Evolutionary conservation across 2,113 vertebrate genomes (phyloP).

Genomic region (Onychostoma macrolepis): DNA sequence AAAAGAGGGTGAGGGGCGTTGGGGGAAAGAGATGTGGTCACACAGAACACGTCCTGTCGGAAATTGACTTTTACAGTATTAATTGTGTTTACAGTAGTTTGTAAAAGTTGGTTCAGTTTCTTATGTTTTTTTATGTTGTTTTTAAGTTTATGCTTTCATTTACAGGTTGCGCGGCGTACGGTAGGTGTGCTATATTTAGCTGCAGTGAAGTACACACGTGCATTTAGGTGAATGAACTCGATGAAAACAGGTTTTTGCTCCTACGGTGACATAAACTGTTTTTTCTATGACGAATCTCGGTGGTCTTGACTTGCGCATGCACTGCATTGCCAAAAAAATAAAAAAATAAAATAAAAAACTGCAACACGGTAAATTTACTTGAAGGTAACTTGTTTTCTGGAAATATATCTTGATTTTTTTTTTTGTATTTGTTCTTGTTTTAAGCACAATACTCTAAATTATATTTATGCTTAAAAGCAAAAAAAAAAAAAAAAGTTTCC

Average conservation of each 20-base stretch:
- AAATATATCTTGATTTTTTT: not conserved
- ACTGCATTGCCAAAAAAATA: not conserved
- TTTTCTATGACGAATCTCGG: not conserved
- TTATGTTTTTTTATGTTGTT: not conserved
- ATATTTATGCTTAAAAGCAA: not conserved
- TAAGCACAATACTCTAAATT: not conserved
- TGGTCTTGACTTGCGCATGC: not conserved
- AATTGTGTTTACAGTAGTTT: not conserved
- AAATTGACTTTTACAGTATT: not conserved
- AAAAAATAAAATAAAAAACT: not conserved
- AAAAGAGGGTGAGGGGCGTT: slow-evolving; percentile 7
- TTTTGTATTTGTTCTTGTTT: not conserved
- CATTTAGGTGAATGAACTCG: not conserved
- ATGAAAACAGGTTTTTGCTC: not conserved
- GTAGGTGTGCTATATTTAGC: slow-evolving; percentile 8
- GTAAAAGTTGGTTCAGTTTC: not conserved
- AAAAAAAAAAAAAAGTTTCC: no score
- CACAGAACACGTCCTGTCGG: not conserved
- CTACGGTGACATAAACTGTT: not conserved
- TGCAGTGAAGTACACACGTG: not conserved
- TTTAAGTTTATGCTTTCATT: not conserved
- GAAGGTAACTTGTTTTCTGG: not conserved
- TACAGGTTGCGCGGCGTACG: not conserved
- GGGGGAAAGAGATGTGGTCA: slow-evolving; percentile 4
- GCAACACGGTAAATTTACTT: not conserved